A percentile compares a stretch with the other conserved stretches of the same genome.
phyloP scores from a whole-genome alignment of 2,113 vertebrate genomes.

The Oryzias melastigma region DNA sequence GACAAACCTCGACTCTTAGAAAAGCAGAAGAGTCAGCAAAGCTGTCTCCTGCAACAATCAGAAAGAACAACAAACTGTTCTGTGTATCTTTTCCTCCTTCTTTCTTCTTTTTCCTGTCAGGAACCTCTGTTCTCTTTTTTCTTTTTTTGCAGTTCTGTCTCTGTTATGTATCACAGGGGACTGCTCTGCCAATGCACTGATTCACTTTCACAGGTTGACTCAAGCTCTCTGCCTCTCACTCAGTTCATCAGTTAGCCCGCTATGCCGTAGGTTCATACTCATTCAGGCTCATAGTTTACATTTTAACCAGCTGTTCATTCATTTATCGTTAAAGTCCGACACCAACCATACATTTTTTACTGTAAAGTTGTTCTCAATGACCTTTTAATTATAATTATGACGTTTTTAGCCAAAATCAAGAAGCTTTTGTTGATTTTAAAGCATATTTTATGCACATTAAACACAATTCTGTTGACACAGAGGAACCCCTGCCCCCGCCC shows the following conservation, averaged over 20 bases:
- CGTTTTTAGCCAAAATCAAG: too few species aligned
- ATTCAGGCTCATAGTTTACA: neutral
- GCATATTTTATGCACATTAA: too few species aligned
- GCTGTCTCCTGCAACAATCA: constrained; percentile 25
- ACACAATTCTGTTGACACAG: too few species aligned
- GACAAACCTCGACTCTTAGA: constrained; percentile 43
- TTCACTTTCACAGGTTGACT: constrained; percentile 1
- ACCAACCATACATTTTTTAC: too few species aligned
- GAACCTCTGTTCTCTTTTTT: neutral
- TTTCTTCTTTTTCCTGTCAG: neutral
- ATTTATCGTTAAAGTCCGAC: too few species aligned
- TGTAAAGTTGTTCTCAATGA: too few species aligned
- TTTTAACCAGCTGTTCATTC: neutral
- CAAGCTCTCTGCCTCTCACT: neutral
- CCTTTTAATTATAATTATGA: too few species aligned
- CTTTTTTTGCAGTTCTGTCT: neutral
- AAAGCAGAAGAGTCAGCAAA: constrained; percentile 38
- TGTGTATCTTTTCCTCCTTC: constrained; percentile 9
- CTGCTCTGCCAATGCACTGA: neutral
- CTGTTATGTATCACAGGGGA: neutral
- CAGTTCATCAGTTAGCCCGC: neutral
- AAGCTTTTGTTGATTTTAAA: too few species aligned
- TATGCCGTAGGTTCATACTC: neutral
- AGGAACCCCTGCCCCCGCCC: too few species aligned
- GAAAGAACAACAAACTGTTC: constrained; percentile 4